Conservation (phyloP, 2,113 vertebrate species). For the Chlorodrepanis virens region DNA sequence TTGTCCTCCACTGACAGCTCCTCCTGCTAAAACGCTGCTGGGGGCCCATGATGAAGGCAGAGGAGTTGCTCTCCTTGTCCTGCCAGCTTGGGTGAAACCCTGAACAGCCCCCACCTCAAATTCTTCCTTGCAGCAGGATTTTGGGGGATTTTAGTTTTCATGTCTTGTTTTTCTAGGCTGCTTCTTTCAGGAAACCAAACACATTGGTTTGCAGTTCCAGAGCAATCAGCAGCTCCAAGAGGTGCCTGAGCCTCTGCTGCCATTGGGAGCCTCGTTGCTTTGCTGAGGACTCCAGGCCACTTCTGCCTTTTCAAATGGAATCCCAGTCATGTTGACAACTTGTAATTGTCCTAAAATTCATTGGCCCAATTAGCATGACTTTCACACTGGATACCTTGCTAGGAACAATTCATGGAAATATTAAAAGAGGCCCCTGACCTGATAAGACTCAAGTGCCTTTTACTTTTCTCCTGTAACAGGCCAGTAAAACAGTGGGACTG, state of each 20-base stretch:
- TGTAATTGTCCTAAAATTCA: constrained; percentile 37
- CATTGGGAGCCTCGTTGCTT: background rate
- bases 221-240: background rate
- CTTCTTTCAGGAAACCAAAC: background rate
- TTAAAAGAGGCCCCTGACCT: constrained; percentile 54
- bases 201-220: background rate
- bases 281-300: background rate
- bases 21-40: background rate
- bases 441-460: constrained; percentile 46
- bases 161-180: background rate
- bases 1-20: background rate
- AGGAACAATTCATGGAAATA: constrained; percentile 59
- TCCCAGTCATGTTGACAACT: background rate
- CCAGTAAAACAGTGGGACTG: background rate
- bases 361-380: constrained; percentile 21
- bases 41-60: background rate
- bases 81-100: background rate
- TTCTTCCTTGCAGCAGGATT: background rate
- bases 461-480: background rate
- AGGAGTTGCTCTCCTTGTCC: background rate
- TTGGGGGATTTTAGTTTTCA: background rate
- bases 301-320: background rate
- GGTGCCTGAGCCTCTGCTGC: background rate
- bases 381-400: constrained; percentile 7
- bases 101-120: fast-evolving